Evolutionary conservation across 2,888 invertebrate genomes (phyloP).

Genomic region (Ametastegia equiseti): DNA sequence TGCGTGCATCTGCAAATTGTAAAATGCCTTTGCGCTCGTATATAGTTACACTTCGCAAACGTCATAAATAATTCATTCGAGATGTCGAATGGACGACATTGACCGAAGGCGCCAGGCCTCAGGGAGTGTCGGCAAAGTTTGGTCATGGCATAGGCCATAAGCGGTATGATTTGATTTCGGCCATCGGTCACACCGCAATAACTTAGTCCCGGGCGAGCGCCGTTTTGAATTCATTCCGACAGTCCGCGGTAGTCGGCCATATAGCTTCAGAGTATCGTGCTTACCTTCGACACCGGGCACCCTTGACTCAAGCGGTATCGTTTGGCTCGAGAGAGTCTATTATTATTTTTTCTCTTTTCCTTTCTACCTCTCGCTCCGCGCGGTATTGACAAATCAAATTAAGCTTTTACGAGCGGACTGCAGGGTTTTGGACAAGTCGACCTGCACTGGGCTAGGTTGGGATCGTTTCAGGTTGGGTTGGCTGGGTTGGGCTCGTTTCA

Average conservation of each 20-base stretch:
- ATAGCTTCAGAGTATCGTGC: not conserved
- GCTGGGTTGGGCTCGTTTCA: not conserved
- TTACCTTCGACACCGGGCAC: not conserved
- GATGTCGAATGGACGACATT: not conserved
- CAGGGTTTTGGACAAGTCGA: slow-evolving; percentile 62
- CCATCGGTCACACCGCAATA: slow-evolving; percentile 58
- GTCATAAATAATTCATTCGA: slow-evolving; percentile 20
- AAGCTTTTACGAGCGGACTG: slow-evolving; percentile 50
- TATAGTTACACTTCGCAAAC: not conserved
- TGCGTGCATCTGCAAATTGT: not conserved
- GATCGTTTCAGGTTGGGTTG: slow-evolving; percentile 1
- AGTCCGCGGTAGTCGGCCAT: slow-evolving; percentile 7
- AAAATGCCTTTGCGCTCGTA: no score
- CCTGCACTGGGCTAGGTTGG: slow-evolving; percentile 63
- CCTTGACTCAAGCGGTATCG: slow-evolving; percentile 18
- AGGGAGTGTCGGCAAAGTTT: slow-evolving; percentile 49
- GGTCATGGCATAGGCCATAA: slow-evolving; percentile 56
- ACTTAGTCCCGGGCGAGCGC: slow-evolving; percentile 53
- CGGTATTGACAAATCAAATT: slow-evolving; percentile 50
- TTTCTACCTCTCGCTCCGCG: slow-evolving; percentile 7
- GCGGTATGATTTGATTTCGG: slow-evolving; percentile 60
- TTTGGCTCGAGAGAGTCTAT: slow-evolving; percentile 48
- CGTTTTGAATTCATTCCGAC: slow-evolving; percentile 30
- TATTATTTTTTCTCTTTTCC: slow-evolving; percentile 53
- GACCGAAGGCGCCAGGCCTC: slow-evolving; percentile 54